Percentiles rank a stretch among this genome's conserved stretches.
These are phyloP conservation scores for Dorcus parallelipipedus DNA, from an alignment of 2,888 invertebrate species.

Conservation along the genomic window DNA sequence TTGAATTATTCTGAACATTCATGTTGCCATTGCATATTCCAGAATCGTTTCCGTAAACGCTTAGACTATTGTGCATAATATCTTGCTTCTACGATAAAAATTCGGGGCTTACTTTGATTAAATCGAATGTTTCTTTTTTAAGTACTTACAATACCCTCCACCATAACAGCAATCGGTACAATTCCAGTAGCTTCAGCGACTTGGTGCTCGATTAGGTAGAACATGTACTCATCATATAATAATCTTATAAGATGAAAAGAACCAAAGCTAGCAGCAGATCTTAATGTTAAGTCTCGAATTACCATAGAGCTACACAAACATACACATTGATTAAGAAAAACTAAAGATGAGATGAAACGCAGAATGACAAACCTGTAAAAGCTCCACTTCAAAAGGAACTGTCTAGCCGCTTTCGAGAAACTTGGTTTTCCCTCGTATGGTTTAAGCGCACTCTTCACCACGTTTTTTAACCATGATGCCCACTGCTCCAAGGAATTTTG, in stretches of 20 bases:
- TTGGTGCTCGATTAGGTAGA: conserved; percentile 95
- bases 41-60: conserved; percentile 40
- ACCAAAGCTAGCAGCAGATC: conserved; percentile 97
- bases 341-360: neutral
- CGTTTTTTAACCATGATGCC: conserved; percentile 95
- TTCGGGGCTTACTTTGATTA: neutral
- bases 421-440: conserved; percentile 81
- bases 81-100: conserved; percentile 44
- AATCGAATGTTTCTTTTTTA: neutral
- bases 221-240: conserved; percentile 98
- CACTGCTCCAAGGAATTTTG: conserved; percentile 95
- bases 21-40: conserved; percentile 35
- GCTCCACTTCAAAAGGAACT: conserved; percentile 97
- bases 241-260: conserved; percentile 97
- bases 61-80: conserved; percentile 41
- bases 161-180: conserved; percentile 93
- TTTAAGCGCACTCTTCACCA: conserved; percentile 85
- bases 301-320: conserved; percentile 80
- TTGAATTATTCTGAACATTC: conserved; percentile 27
- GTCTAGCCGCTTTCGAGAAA: conserved; percentile 81
- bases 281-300: conserved; percentile 91
- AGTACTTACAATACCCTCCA: conserved; percentile 58
- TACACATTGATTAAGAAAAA: conserved; percentile 18
- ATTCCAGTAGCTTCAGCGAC: conserved; percentile 87
- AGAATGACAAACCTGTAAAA: conserved; percentile 76